phyloP scores from a whole-genome alignment of 2,797 vertebrate species.

The Myotis findleyi region DNA sequence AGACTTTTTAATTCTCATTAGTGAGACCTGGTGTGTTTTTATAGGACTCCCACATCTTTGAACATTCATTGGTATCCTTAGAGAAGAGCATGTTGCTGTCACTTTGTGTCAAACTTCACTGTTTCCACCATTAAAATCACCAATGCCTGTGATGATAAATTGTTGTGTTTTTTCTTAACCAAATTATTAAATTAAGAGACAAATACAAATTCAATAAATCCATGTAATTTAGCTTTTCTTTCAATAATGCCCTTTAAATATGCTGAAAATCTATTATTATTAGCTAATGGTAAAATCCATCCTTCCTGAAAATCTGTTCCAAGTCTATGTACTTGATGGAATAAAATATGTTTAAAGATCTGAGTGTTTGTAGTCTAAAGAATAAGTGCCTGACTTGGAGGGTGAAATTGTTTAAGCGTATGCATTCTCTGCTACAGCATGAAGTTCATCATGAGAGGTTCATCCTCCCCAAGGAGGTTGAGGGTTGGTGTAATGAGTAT shows the following conservation, averaged over 20 bases:
- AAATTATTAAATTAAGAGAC: not conserved
- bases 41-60: not conserved
- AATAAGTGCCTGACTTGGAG: not conserved
- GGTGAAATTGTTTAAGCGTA: not conserved
- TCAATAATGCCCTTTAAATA: not conserved
- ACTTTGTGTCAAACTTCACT: not conserved
- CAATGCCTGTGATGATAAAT: not conserved
- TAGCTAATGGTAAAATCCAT: conserved; percentile 18
- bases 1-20: not conserved
- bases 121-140: not conserved
- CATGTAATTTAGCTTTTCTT: not conserved
- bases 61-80: not conserved
- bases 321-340: not conserved
- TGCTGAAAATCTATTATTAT: not conserved
- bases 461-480: not conserved
- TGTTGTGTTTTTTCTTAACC: not conserved
- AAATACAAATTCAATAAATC: not conserved
- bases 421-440: not conserved
- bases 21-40: not conserved
- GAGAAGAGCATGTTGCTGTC: not conserved
- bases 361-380: not conserved
- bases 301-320: conserved; percentile 18
- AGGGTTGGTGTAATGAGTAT: not conserved
- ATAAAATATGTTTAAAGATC: conserved; percentile 21
- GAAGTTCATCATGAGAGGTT: not conserved